A percentile compares a stretch with the other conserved stretches of the same genome.
Conservation (phyloP, 92 coral and sea anemone genomes). For the Galaxea fascicularis region DNA sequence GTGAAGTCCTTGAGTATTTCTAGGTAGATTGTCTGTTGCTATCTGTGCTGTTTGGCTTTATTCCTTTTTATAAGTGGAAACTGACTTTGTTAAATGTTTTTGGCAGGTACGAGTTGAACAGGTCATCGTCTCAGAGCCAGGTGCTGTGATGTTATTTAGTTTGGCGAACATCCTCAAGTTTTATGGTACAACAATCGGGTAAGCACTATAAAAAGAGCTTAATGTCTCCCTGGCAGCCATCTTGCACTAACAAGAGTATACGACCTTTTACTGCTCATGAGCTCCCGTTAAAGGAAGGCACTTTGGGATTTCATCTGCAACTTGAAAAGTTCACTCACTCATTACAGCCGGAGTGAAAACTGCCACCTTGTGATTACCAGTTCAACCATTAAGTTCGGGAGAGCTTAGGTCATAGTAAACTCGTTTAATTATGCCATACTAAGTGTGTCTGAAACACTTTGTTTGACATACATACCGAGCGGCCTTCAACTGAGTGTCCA, state of each 20-base stretch:
- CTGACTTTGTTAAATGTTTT: not conserved
- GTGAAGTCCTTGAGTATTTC: no score
- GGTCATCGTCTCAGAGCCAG: conserved; percentile 97
- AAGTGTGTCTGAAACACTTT: no score
- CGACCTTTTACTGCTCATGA: not conserved
- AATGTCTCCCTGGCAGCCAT: not conserved
- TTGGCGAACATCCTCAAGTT: conserved; percentile 93
- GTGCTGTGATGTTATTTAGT: conserved; percentile 92
- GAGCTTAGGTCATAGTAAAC: no score
- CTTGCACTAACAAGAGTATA: not conserved
- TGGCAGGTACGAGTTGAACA: conserved; percentile 96
- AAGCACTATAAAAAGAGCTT: conserved; percentile 8
- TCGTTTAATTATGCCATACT: no score
- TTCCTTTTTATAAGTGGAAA: not conserved
- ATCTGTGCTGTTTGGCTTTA: not conserved
- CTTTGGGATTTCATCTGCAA: not conserved
- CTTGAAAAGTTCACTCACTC: not conserved
- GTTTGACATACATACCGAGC: no score
- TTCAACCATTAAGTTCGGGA: no score
- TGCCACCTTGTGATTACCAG: no score
- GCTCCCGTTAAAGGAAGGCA: not conserved
- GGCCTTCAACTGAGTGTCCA: no score
- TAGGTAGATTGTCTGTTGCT: not conserved
- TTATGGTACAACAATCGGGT: conserved; percentile 94
- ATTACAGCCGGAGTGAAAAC: no score